phyloP scores from a whole-genome alignment of 2,113 vertebrate genomes.

The Phyllostomus discolor region DNA sequence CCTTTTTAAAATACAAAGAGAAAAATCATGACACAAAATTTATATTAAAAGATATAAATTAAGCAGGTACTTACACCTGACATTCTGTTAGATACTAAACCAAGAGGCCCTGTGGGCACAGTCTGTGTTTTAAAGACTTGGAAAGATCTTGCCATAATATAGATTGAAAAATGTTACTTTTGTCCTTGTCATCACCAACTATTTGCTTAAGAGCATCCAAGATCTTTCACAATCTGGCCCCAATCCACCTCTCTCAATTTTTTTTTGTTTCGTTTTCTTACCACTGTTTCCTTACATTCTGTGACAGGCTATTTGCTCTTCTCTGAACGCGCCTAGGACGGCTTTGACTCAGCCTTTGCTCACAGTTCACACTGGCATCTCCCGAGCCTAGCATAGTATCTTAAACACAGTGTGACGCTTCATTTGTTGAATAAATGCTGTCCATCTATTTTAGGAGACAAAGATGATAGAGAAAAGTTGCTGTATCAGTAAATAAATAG shows the following conservation, averaged over 20 bases:
- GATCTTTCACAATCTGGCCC: constrained; percentile 51
- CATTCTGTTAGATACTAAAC: constrained; percentile 18
- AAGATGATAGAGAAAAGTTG: constrained; percentile 66
- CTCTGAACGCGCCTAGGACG: background rate
- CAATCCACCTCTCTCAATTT: background rate
- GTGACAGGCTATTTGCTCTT: constrained; percentile 24
- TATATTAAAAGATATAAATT: constrained; percentile 11
- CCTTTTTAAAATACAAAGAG: background rate
- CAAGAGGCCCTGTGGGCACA: background rate
- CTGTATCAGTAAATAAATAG: constrained; percentile 69
- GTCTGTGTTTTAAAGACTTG: constrained; percentile 23
- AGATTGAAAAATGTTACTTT: constrained; percentile 55
- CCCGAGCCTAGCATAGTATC: constrained; percentile 33
- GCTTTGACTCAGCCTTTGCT: constrained; percentile 26
- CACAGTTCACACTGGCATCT: constrained; percentile 43
- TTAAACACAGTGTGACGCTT: constrained; percentile 48
- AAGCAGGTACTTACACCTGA: background rate
- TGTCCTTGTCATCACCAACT: constrained; percentile 35
- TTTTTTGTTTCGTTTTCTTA: background rate
- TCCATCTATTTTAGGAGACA: constrained; percentile 66
- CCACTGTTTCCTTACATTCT: background rate
- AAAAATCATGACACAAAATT: constrained; percentile 30
- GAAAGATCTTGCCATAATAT: constrained; percentile 8
- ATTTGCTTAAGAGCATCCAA: constrained; percentile 49
- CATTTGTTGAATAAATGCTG: constrained; percentile 58